phyloP scores from a whole-genome alignment of 2,113 vertebrate genomes.

The Oreochromis niloticus region DNA sequence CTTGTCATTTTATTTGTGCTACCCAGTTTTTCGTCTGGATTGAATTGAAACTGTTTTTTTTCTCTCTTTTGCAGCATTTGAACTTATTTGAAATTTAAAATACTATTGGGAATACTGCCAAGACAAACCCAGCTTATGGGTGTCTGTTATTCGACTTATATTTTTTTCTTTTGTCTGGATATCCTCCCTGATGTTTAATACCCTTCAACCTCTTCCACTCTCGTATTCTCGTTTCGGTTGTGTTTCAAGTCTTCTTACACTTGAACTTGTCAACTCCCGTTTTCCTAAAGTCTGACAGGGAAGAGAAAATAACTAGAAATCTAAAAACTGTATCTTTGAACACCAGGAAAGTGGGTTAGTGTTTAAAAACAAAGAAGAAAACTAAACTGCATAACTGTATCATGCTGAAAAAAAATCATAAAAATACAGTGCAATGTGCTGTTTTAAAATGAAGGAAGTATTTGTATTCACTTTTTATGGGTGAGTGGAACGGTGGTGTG shows the following conservation, averaged over 20 bases:
- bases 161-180: slow-evolving; percentile 10
- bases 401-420: neutral
- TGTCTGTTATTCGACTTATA: neutral
- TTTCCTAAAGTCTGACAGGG: neutral
- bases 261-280: neutral
- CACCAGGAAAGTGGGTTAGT: neutral
- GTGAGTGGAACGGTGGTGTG: neutral
- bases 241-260: slow-evolving; percentile 1
- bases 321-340: neutral
- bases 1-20: slow-evolving; percentile 22
- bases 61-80: neutral
- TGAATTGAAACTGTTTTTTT: neutral
- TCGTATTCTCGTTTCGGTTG: neutral
- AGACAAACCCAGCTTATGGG: neutral
- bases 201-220: neutral
- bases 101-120: slow-evolving; percentile 14
- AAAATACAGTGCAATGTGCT: neutral
- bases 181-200: slow-evolving; percentile 1
- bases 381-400: neutral
- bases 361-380: neutral
- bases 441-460: neutral
- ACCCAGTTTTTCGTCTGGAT: neutral
- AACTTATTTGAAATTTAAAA: slow-evolving; percentile 17
- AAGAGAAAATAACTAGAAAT: neutral
- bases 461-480: neutral